Evolutionary conservation across 2,113 vertebrate species (phyloP), one percentile per base, ranked within the genome.

Genomic region (Rhizomys pruinosus): DNA sequence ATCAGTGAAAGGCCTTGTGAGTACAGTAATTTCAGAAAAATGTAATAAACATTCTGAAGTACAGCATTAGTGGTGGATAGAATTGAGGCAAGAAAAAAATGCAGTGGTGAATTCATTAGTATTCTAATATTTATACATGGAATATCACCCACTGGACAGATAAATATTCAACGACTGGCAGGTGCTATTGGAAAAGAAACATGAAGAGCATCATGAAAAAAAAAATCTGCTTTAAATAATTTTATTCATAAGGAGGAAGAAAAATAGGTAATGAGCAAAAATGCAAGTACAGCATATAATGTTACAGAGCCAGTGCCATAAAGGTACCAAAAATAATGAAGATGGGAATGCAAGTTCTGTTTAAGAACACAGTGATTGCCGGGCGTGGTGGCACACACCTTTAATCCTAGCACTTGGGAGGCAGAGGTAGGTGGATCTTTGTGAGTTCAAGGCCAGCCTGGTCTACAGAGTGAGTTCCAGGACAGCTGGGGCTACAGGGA

Each of bases 81-180:
- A 2, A 85, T 3, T 86, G 20, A 92, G 59, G 10, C 47, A 64
- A 84, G 64, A 76, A 82, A 76, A n/a, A 76, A 29, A 19, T 10
- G 0, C 47, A 72, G 20, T 25, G 34, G 2, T 96, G 59, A 87
- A 42, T 39, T 87, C n/a, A 89, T 74, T 86, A 61, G 37, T 69
- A 86, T 39, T 69, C 19, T 74, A 55, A 44, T 74, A 73, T 92
- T 44, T 79, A 12, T 19, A 61, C 10, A 20, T 7, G 7, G 23
- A 0, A 87, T 73, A 63, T 68, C 37, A 69, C 66, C 90, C 64
- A 87, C 47, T 80, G n/a, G n/a, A n/a, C n/a, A 84, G 34, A 84
- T 25, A 71, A 93, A 84, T 94, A 85, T 29, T 85, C 64, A 68
- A 69, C 82, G 12, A 69, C 76, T 91, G 79, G 22, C 12, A 66